Base-by-base conservation (phyloP, 2,888 invertebrate species). In the Xestia rhomboidea region DNA sequence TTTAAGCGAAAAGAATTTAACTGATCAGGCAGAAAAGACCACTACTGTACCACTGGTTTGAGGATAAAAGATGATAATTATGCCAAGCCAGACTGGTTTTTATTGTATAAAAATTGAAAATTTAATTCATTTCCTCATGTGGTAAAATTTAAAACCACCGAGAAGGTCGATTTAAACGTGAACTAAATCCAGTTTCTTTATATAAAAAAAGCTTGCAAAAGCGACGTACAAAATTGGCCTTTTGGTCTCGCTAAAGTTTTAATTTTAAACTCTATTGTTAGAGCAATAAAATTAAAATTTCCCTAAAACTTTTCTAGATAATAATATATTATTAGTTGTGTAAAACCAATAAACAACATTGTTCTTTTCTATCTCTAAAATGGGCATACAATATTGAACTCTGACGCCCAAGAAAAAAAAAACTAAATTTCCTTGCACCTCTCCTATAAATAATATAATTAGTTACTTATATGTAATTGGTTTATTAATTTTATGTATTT, bases 41-140 rank as follows among this genome's bases (percentile, higher is more conserved):
- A n/a, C n/a, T n/a, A n/a, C n/a, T n/a, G n/a, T n/a, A n/a, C n/a
- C n/a, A 11, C n/a, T n/a, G n/a, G 2, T 27, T 73, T 62, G 49
- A 75, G 38, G 51, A 54, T 64, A 64, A 57, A 46, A 34, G 0
- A 49, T n/a, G 18, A 1, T 46, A 2, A 11, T 51, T 34, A n/a
- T 34, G 5, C 15, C 13, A 44, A 46, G n/a, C 24, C 11, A 34
- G 63, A 82, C 63, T 34, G 68, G 83, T 82, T 69, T n/a, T 30
- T 41, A 38, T 46, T 46, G 46, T 5, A 49, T 34, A 1, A 24
- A 68, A 10, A 41, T 30, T n/a, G 0, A 54, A 3, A 68, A 76
- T 68, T 10, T 8, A 6, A 54, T 49, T 41, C 1, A 63, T 62
- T 81, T 79, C 68, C 49, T 64, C 10, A 54, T 57, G n/a, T 54